Percentiles rank a stretch among this genome's conserved stretches.
Evolutionary conservation across 2,888 invertebrate species (phyloP).

Genomic region (Hirtodrosophila histrioides): DNA sequence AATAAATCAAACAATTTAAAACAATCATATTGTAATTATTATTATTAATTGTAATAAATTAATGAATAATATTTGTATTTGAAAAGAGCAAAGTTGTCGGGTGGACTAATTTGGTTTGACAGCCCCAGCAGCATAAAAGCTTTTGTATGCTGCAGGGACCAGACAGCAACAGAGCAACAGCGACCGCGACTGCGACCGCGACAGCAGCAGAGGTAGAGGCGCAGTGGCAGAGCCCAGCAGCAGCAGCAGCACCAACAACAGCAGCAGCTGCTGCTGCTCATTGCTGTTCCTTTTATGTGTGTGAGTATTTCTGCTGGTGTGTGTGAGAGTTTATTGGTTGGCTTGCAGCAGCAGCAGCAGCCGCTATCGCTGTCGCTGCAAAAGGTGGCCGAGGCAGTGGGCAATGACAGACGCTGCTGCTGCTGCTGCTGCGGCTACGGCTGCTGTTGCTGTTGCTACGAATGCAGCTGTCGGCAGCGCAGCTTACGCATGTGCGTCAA

Average conservation of each 20-base stretch:
- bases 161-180: conserved; percentile 21
- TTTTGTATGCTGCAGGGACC: conserved; percentile 47
- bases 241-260: conserved; percentile 14
- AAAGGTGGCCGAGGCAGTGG: conserved; percentile 17
- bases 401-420: background rate
- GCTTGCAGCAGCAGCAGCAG: conserved; percentile 28
- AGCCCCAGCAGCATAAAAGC: conserved; percentile 40
- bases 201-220: background rate
- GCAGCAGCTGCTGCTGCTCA: conserved; percentile 42
- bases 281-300: conserved; percentile 27
- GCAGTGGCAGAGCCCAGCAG: background rate
- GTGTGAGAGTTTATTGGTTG: conserved; percentile 38
- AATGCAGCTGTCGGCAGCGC: conserved; percentile 55
- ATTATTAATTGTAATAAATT: no score
- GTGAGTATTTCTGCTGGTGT: conserved; percentile 18
- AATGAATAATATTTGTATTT: no score
- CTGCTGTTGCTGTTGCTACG: conserved; percentile 8
- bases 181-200: conserved; percentile 10
- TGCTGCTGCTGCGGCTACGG: conserved; percentile 1
- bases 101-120: conserved; percentile 29
- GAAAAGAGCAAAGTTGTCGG: conserved; percentile 36
- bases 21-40: background rate
- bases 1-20: background rate
- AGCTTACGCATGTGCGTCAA: conserved; percentile 61
- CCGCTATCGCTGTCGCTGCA: conserved; percentile 3